Base-by-base conservation (phyloP, 2,113 vertebrate species). In the Saccopteryx bilineata region DNA sequence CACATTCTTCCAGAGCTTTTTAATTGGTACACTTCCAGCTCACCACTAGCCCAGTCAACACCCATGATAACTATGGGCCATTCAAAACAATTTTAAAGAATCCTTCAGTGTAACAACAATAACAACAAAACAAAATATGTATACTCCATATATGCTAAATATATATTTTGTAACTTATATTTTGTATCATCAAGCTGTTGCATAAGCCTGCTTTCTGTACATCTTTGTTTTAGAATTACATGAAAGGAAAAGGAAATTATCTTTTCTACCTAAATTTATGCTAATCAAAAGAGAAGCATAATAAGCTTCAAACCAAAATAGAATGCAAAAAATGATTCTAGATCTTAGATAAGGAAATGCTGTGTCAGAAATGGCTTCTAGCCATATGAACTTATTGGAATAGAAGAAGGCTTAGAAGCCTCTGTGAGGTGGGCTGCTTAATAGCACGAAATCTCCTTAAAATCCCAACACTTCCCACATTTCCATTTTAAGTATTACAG, bases 221-320 rank as follows among this genome's bases (percentile, higher is more conserved):
- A 91, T 83, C 63, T 96, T 80, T n/a, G 9, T 39, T 89, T 87
- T 92, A 79, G 66, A 89, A 71, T 21, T 96, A 54, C 17, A n/a
- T 28, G n/a, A 74, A 90, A 56, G 23, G 33, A 83, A 79, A 91
- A 21, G 17, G 69, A 91, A 68, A 91, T 50, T 17, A 83, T 83
- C 14, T 87, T 96, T 87, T 86, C 21, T 61, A 71, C 60, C 80
- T 54, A 87, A 87, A 85, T 87, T 74, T 93, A 93, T 54, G 50
- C 87, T 76, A 87, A 87, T 96, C 80, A 85, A 61, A 95, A 80
- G 61, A 94, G 66, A 96, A 66, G 24, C 52, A 48, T 72, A 93
- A 90, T 83, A 84, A 82, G 33, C 66, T 85, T 95, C 54, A 93
- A 86, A 89, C 76, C 87, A 93, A 93, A 93, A 66, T 33, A 92